Evolutionary conservation across 2,113 vertebrate genomes (phyloP), one percentile per base, ranked within the genome.

Genomic region (Natator depressus): DNA sequence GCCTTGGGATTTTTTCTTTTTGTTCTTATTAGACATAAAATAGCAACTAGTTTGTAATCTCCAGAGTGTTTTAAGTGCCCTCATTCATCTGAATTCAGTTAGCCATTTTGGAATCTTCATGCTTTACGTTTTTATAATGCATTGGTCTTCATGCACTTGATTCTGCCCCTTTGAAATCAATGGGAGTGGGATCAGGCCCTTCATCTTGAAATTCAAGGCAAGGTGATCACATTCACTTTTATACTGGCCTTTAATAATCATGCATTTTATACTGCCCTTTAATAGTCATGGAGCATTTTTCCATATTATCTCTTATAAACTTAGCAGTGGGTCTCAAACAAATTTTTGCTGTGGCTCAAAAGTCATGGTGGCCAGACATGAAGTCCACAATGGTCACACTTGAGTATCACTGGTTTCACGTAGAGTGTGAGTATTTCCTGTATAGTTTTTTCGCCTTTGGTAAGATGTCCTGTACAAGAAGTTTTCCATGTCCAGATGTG

Each of bases 361-460:
- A 69, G 31, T 69, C 35, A 20, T 5, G 62, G 62, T 16, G 62
- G 62, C 35, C 62, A 69, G 35, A n/a, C 35, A 19, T 69, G 4
- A 69, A 69, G 35, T 69, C 35, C 29, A 14, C 13, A 29, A 29
- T 29, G 13, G 59, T 31, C 13, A 8, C 87, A 86, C 90, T 82
- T 85, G 84, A 83, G 76, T 85, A 90, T 92, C 19, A 10, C 53
- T 2, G 0, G 14, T 9, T 76, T 93, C 51, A 84, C 65, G 3
- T 1, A 75, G 76, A 46, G 49, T 46, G 11, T 27, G 17, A 91
- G 13, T 10, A 69, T 31, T 75, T 0, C 0, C 55, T 1, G 65
- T 50, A 90, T 55, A 10, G 6, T 4, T 27, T 86, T 91, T 78
- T n/a, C 85, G 84, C 91, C 93, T 69, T 85, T 35, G 9, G 38